Evolutionary conservation across 2,113 vertebrate genomes (phyloP), one percentile per base, ranked within the genome.

Genomic region (Lepisosteus osseus): DNA sequence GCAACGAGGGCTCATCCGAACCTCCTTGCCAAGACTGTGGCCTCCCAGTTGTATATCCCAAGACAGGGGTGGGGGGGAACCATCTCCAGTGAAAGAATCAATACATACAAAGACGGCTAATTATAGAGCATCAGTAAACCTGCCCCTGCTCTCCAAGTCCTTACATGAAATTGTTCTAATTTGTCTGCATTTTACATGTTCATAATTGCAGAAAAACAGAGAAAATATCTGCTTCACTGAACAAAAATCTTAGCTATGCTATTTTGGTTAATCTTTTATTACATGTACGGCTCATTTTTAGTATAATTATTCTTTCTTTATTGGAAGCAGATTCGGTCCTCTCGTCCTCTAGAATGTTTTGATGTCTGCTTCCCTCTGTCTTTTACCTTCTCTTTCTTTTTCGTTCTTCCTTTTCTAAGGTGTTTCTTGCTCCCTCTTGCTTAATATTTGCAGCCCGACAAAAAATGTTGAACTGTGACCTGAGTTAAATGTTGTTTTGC

Each of bases 91-190:
- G 77, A 81, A 78, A 73, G 61, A 77, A 90, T 75, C 73, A 74
- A 81, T 84, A 67, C 70, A 86, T 89, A 87, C 86, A 88, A 76
- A 83, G 78, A 74, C 45, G 61, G 73, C 76, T 84, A 86, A 86
- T 87, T 87, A 80, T 63, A 77, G 74, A 80, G 83, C 44, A 74
- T 74, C 73, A 79, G 70, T 77, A 7, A 41, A 75, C 85, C 85
- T 81, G 87, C 84, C 81, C 84, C 78, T 78, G 81, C 82, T 84
- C 79, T 88, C 86, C 85, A 70, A 75, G 76, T 74, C 77, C 72
- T 4, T 47, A 76, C 75, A 80, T 76, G 77, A 84, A 89, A 90
- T 85, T 88, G 85, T 80, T 86, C 89, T 88, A 86, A 90, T 90
- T 86, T 82, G 81, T 73, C 70, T 76, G 6, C 59, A 71, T 67